Conservation (phyloP, 1,140 invertebrate species). For the Caenorhabditis tropicalis region DNA sequence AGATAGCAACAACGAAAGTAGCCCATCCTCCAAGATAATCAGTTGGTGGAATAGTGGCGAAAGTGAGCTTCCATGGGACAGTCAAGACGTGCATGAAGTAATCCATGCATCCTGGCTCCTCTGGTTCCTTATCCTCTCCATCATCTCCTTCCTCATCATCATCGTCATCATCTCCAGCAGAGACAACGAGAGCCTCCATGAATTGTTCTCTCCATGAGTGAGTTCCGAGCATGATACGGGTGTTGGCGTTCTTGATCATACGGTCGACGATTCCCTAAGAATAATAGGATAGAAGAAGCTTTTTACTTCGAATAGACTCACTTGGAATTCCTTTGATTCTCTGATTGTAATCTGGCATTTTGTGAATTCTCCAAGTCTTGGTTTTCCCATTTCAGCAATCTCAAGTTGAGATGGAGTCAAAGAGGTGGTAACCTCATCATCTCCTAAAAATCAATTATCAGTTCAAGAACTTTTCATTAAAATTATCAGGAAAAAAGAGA, state of each 20-base stretch:
- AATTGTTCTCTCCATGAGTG: constrained; percentile 99
- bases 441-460: constrained; percentile 34
- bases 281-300: constrained; percentile 22
- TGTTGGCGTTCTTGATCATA: constrained; percentile 92
- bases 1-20: constrained; percentile 69
- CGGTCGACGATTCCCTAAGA: constrained; percentile 94
- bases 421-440: constrained; percentile 35
- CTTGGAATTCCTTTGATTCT: constrained; percentile 98
- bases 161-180: constrained; percentile 78
- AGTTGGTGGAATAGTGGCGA: constrained; percentile 96
- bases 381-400: constrained; percentile 87
- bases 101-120: constrained; percentile 82
- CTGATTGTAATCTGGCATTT: constrained; percentile 87
- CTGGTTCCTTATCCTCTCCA: constrained; percentile 55
- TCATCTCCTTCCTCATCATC: constrained; percentile 71
- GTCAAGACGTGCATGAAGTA: constrained; percentile 95
- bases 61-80: constrained; percentile 95
- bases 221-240: constrained; percentile 89
- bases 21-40: constrained; percentile 72
- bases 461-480: neutral
- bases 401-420: constrained; percentile 79
- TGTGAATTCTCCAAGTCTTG: constrained; percentile 84
- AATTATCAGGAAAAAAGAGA: neutral
- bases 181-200: constrained; percentile 91
- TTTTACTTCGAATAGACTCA: constrained; percentile 69